phyloP scores from a whole-genome alignment of 2,113 vertebrate genomes.

The Albula glossodonta region DNA sequence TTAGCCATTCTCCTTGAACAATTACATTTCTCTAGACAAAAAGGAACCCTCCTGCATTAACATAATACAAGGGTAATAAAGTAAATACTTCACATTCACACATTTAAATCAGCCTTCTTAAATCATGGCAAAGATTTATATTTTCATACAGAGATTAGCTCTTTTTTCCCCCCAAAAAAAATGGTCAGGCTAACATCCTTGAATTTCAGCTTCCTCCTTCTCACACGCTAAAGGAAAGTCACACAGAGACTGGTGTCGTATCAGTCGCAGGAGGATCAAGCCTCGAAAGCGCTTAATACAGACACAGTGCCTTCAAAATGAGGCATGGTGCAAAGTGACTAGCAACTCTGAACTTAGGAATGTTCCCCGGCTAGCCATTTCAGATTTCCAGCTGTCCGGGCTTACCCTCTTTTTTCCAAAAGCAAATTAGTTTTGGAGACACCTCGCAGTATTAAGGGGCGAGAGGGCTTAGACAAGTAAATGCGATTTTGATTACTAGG shows the following conservation, averaged over 20 bases:
- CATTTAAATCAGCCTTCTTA: not conserved
- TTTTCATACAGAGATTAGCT: not conserved
- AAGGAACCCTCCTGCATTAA: not conserved
- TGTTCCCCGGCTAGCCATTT: constrained; percentile 43
- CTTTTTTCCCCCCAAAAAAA: not conserved
- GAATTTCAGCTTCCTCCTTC: not conserved
- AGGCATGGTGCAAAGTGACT: not conserved
- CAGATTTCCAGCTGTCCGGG: constrained; percentile 33
- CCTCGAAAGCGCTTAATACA: constrained; percentile 3
- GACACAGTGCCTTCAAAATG: constrained; percentile 4
- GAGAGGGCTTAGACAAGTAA: constrained; percentile 54
- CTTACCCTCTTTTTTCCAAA: constrained; percentile 48
- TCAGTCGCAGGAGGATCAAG: not conserved
- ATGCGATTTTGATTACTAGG: constrained; percentile 58
- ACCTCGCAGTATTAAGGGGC: constrained; percentile 38
- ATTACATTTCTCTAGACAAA: not conserved
- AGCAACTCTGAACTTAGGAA: constrained; percentile 34
- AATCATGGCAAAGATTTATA: not conserved
- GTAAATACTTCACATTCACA: not conserved
- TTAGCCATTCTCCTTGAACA: not conserved
- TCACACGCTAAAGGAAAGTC: not conserved
- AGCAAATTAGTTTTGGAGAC: constrained; percentile 54
- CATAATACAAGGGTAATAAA: not conserved
- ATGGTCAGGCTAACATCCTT: not conserved
- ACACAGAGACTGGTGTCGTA: not conserved